These are phyloP conservation scores for Elanus axillaris DNA, from an alignment of 2,113 vertebrate genomes.

Conservation along the genomic window DNA sequence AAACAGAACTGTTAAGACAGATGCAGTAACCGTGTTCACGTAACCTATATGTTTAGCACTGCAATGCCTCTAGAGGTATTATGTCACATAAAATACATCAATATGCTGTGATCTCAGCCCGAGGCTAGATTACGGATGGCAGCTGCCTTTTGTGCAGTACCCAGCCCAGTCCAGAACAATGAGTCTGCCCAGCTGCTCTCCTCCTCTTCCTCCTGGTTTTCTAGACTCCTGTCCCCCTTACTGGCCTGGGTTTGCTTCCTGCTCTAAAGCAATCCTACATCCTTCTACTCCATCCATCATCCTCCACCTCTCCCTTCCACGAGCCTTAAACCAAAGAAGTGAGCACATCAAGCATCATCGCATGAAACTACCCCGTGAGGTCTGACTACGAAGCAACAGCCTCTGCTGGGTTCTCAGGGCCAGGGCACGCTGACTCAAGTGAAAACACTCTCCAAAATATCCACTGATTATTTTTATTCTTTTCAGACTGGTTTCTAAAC, in stretches of 20 bases:
- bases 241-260: background rate
- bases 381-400: background rate
- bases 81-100: slow-evolving; percentile 5
- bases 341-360: background rate
- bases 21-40: background rate
- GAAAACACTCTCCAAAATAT: background rate
- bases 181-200: background rate
- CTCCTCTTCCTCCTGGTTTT: background rate
- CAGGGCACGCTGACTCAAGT: background rate
- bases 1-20: background rate
- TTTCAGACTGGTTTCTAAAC: background rate
- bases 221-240: background rate
- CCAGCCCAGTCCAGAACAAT: background rate
- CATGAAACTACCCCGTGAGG: background rate
- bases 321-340: background rate
- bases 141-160: background rate
- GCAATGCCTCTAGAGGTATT: background rate
- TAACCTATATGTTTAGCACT: background rate
- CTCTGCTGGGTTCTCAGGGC: background rate
- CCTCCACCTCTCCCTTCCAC: background rate
- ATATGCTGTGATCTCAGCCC: background rate
- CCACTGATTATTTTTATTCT: background rate
- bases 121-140: background rate
- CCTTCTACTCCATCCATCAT: background rate
- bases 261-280: background rate